Percentiles rank a stretch among this genome's conserved stretches.
Evolutionary conservation across 2,113 vertebrate genomes (phyloP).

Genomic region (Archocentrus centrarchus): DNA sequence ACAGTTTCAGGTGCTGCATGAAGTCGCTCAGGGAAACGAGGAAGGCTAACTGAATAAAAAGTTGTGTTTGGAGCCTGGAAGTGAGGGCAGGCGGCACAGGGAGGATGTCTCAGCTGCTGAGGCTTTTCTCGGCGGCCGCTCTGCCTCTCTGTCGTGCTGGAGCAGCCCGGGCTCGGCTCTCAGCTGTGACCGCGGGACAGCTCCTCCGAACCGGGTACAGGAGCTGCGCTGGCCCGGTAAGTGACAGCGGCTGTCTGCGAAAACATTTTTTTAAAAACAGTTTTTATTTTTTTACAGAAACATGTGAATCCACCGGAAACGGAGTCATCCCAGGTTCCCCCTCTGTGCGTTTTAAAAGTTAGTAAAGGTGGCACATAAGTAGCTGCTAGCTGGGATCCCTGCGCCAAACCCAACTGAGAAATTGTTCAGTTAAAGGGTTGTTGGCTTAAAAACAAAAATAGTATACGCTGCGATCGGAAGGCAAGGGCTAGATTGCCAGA

Average conservation of each 20-base stretch:
- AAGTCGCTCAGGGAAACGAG: neutral
- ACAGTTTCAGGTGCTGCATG: neutral
- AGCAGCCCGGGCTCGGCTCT: conserved; percentile 48
- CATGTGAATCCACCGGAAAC: neutral
- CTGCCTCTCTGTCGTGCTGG: conserved; percentile 49
- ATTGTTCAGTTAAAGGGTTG: neutral
- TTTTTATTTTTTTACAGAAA: neutral
- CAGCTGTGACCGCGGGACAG: conserved; percentile 14
- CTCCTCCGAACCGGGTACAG: conserved; percentile 19
- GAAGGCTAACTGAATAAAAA: neutral
- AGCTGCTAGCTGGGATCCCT: neutral
- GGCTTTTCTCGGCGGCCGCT: conserved; percentile 70
- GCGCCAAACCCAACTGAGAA: neutral
- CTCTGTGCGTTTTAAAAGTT: neutral
- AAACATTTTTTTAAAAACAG: neutral
- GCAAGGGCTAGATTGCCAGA: too few relatives aligned
- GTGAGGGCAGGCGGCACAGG: neutral
- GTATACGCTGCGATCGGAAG: neutral
- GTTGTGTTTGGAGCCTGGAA: neutral
- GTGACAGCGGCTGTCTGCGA: neutral
- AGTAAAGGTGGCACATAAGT: neutral
- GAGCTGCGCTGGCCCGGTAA: conserved; percentile 42
- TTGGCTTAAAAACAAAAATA: neutral
- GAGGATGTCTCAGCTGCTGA: conserved; percentile 72
- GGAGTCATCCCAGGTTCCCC: fast-evolving